A percentile compares a stretch with the other conserved stretches of the same genome.
phyloP scores from a whole-genome alignment of 2,797 vertebrate species.

The Crocodylus rhombifer region DNA sequence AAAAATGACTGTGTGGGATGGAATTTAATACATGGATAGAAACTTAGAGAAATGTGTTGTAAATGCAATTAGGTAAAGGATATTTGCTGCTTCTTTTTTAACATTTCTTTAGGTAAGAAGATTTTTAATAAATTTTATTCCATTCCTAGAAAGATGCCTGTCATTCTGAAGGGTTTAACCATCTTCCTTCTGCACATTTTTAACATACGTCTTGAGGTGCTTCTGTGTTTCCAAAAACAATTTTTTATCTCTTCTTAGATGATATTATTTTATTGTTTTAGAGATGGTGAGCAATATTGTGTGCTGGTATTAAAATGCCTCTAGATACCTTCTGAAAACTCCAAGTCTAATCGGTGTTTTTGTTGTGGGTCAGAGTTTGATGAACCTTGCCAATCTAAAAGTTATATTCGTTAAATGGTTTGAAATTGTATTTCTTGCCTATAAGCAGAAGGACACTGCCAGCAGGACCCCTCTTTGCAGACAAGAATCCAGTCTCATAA shows the following conservation, averaged over 20 bases:
- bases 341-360: background rate
- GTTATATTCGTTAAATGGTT: background rate
- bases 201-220: accelerated
- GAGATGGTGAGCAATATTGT: background rate
- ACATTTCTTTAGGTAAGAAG: background rate
- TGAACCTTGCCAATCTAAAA: background rate
- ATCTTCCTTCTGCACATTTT: background rate
- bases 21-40: background rate
- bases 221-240: background rate
- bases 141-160: background rate
- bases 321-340: background rate
- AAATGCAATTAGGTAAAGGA: background rate
- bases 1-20: background rate
- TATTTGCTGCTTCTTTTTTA: background rate
- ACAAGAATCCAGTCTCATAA: constrained; percentile 32
- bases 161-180: background rate
- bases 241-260: accelerated
- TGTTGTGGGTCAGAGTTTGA: background rate
- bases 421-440: constrained; percentile 30
- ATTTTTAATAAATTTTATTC: background rate
- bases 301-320: background rate
- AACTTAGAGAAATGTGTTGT: background rate
- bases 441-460: constrained; percentile 37
- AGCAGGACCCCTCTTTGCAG: constrained; percentile 51
- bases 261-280: background rate